Conservation (phyloP, 2,888 invertebrate genomes). For the Epinotia demarniana region DNA sequence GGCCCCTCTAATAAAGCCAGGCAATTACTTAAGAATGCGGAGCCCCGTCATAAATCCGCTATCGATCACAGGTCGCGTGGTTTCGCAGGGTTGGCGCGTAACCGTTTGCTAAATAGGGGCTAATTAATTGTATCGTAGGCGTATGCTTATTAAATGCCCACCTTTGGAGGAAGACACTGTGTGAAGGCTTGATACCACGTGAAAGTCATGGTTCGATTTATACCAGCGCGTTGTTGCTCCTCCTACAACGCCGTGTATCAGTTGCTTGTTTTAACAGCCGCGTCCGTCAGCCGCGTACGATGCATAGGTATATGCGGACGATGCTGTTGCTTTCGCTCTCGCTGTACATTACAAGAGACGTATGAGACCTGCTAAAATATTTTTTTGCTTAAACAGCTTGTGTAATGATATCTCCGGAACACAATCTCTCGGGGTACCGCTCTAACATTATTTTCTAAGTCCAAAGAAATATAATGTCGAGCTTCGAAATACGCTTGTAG, state of each 20-base stretch:
- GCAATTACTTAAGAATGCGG: slow-evolving; percentile 82
- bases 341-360: no score
- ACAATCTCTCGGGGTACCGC: no score
- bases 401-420: no score
- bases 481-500: no score
- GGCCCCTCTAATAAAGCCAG: slow-evolving; percentile 73
- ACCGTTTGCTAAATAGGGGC: not conserved
- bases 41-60: slow-evolving; percentile 77
- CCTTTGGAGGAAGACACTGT: no score
- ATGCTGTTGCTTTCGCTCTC: not conserved
- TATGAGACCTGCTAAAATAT: no score
- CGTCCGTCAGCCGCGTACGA: no score
- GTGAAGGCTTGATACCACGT: no score
- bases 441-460: no score
- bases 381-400: no score
- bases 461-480: no score
- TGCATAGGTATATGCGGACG: not conserved
- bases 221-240: not conserved
- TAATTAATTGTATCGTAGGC: not conserved
- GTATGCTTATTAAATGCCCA: not conserved
- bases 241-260: not conserved
- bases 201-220: no score
- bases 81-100: slow-evolving; percentile 18
- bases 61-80: slow-evolving; percentile 79
- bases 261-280: not conserved